A percentile compares a stretch with the other conserved stretches of the same genome.
These are phyloP conservation scores for Anguilla marmorata DNA, from an alignment of 2,797 vertebrate species.

Conservation along the genomic window DNA sequence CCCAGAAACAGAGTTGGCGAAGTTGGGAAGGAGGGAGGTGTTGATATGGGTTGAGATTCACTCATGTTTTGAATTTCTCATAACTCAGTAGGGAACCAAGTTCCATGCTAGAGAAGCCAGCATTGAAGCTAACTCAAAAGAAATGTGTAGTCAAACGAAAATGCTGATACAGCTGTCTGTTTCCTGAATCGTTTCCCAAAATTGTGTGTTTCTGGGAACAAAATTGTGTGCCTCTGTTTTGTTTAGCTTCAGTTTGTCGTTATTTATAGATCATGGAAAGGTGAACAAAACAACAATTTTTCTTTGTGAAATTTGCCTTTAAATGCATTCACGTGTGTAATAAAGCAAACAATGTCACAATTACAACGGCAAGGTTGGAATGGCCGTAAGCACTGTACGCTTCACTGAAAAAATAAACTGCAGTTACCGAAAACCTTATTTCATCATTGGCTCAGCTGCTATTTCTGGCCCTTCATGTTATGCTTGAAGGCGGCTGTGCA, in stretches of 20 bases:
- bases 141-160: neutral
- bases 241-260: neutral
- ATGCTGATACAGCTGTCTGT: neutral
- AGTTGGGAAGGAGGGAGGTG: no score
- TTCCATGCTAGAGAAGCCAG: no score
- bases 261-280: neutral
- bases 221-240: neutral
- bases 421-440: neutral
- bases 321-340: neutral
- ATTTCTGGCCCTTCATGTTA: neutral
- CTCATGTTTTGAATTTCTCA: no score
- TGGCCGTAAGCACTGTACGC: constrained; percentile 1
- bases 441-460: neutral
- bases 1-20: no score
- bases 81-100: no score
- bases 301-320: neutral
- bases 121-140: neutral
- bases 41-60: no score
- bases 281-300: neutral
- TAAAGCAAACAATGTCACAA: neutral
- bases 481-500: neutral
- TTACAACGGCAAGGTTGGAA: neutral
- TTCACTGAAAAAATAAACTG: neutral
- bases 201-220: neutral
- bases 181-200: neutral